Evolutionary conservation across 2,888 invertebrate species (phyloP).

Genomic region (Heliconius charithonia): DNA sequence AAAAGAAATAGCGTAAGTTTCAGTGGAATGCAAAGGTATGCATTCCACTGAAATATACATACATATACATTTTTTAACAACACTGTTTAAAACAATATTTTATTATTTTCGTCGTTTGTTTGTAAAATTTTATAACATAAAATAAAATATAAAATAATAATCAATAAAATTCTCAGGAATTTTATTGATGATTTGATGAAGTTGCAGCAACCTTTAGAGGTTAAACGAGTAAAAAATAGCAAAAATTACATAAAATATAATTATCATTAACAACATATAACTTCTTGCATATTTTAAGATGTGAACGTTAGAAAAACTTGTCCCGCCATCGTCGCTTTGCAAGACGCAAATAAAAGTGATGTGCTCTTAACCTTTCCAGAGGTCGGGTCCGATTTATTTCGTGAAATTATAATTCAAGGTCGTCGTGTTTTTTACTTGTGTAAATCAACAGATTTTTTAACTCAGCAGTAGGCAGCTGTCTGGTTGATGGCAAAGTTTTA

Average conservation of each 20-base stretch:
- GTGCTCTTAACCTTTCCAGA: slow-evolving; percentile 79
- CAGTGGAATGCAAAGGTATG: too few relatives aligned
- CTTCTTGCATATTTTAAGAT: slow-evolving; percentile 50
- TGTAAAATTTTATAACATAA: slow-evolving; percentile 28
- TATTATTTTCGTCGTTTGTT: background rate
- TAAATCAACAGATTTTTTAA: slow-evolving; percentile 36
- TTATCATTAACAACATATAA: slow-evolving; percentile 48
- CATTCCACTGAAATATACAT: too few relatives aligned
- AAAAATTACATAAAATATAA: slow-evolving; percentile 48
- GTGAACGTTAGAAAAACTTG: slow-evolving; percentile 57
- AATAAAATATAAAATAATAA: too few relatives aligned
- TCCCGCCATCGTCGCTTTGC: slow-evolving; percentile 57
- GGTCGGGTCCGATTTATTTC: slow-evolving; percentile 69
- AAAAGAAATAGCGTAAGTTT: too few relatives aligned
- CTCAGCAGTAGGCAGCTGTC: slow-evolving; percentile 20
- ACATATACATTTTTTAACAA: too few relatives aligned
- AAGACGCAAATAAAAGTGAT: slow-evolving; percentile 75
- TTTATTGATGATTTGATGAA: too few relatives aligned
- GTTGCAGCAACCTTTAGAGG: slow-evolving; percentile 39
- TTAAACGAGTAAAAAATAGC: slow-evolving; percentile 47
- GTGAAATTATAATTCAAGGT: slow-evolving; percentile 78
- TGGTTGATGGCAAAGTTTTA: background rate
- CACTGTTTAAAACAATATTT: too few relatives aligned
- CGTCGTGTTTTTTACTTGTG: slow-evolving; percentile 55
- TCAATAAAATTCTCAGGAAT: too few relatives aligned